Conservation (phyloP, 2,113 vertebrate species). For the Zapornia atra region DNA sequence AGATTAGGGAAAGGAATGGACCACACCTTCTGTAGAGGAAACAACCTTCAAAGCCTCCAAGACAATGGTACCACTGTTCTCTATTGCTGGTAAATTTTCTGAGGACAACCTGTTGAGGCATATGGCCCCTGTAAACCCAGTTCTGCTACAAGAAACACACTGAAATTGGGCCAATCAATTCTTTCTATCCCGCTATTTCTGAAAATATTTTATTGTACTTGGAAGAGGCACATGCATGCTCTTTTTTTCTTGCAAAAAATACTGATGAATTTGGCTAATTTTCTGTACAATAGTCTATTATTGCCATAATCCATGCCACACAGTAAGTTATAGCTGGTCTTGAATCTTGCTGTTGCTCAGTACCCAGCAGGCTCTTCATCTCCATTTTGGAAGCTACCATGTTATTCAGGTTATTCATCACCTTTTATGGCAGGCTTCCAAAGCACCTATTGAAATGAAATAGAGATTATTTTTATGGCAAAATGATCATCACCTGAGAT, state of each 20-base stretch:
- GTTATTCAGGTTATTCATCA: slow-evolving; percentile 6
- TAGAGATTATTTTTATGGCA: slow-evolving; percentile 62
- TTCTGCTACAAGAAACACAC: background rate
- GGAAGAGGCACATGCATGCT: background rate
- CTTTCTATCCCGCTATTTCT: background rate
- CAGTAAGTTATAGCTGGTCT: background rate
- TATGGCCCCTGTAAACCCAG: background rate
- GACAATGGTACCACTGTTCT: background rate
- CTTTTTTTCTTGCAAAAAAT: background rate
- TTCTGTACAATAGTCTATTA: background rate
- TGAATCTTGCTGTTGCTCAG: background rate
- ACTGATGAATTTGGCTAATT: background rate
- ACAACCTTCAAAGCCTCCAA: background rate
- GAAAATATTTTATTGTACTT: background rate
- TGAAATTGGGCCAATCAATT: background rate
- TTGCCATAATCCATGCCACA: background rate
- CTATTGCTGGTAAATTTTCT: background rate
- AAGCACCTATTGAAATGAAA: slow-evolving; percentile 44
- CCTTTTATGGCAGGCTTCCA: slow-evolving; percentile 1
- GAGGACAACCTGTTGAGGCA: background rate
- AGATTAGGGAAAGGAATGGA: background rate
- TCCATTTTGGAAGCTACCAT: slow-evolving; percentile 5
- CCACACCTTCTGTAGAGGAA: background rate
- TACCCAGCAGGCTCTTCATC: background rate
- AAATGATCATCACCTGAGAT: slow-evolving; percentile 38